Conservation (phyloP, 2,888 invertebrate genomes). For the Drosophila cognata region DNA sequence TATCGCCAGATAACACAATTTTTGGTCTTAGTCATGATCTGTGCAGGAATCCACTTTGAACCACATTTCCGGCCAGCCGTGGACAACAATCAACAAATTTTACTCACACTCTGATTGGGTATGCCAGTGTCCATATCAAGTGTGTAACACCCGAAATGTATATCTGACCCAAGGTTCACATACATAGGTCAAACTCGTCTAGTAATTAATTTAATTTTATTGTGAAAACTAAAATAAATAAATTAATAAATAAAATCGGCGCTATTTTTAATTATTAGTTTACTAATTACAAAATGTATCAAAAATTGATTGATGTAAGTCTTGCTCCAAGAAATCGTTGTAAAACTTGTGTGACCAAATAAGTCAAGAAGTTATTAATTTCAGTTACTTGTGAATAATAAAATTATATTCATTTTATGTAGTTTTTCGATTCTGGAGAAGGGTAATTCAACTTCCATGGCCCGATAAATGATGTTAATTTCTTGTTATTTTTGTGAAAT, state of each 20-base stretch:
- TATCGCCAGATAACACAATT: conserved; percentile 26
- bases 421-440: not conserved
- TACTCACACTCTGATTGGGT: not conserved
- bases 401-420: not conserved
- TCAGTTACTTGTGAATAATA: not conserved
- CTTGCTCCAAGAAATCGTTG: not conserved
- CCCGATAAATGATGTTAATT: not conserved
- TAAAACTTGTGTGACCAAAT: not conserved
- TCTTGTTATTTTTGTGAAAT: conserved; percentile 17
- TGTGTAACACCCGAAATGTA: not conserved
- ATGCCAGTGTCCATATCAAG: not conserved
- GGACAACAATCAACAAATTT: not conserved
- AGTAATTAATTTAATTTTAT: not conserved
- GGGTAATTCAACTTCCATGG: not conserved
- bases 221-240: not conserved
- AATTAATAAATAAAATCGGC: not conserved
- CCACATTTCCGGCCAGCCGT: conserved; percentile 37
- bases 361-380: not conserved
- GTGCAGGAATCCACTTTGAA: conserved; percentile 38
- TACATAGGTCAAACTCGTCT: not conserved
- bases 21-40: conserved; percentile 48
- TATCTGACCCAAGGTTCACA: not conserved
- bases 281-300: not conserved
- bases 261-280: not conserved
- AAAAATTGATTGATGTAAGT: not conserved